Conservation (phyloP, 2,113 vertebrate species). For the Gnathonemus echidnorhynchus region DNA sequence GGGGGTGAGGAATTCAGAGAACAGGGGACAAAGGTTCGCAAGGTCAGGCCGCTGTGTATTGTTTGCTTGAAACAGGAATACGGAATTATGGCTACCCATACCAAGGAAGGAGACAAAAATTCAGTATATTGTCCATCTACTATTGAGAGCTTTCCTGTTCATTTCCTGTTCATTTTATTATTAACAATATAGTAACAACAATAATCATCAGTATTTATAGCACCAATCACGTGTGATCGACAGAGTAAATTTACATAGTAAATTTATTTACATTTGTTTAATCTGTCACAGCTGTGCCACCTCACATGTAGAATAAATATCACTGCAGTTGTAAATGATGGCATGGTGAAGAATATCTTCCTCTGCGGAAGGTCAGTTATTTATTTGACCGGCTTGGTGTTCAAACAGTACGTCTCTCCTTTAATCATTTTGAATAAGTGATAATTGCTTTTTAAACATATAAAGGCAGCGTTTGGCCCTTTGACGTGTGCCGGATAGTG, state of each 20-base stretch:
- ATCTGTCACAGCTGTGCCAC: background rate
- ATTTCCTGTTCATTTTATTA: background rate
- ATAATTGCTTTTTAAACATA: conserved; percentile 20
- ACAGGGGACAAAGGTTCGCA: background rate
- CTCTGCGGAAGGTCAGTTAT: background rate
- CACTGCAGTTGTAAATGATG: background rate
- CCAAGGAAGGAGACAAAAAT: conserved; percentile 26
- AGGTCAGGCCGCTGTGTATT: conserved; percentile 16
- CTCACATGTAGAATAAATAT: background rate
- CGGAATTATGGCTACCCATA: background rate
- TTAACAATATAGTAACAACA: background rate
- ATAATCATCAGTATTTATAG: background rate
- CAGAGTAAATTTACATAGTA: background rate
- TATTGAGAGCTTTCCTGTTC: conserved; percentile 19
- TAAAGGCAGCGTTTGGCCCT: background rate
- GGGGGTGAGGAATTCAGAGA: background rate
- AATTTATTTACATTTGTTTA: background rate
- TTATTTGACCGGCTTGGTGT: background rate
- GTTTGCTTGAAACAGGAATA: background rate
- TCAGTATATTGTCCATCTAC: conserved; percentile 17
- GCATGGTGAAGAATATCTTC: background rate
- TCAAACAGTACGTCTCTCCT: conserved; percentile 19
- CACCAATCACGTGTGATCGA: background rate
- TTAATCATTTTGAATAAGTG: conserved; percentile 1
- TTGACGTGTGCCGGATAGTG: background rate